Evolutionary conservation across 2,797 vertebrate species (phyloP), one percentile per base, ranked within the genome.

Genomic region (Poecilia gillii): DNA sequence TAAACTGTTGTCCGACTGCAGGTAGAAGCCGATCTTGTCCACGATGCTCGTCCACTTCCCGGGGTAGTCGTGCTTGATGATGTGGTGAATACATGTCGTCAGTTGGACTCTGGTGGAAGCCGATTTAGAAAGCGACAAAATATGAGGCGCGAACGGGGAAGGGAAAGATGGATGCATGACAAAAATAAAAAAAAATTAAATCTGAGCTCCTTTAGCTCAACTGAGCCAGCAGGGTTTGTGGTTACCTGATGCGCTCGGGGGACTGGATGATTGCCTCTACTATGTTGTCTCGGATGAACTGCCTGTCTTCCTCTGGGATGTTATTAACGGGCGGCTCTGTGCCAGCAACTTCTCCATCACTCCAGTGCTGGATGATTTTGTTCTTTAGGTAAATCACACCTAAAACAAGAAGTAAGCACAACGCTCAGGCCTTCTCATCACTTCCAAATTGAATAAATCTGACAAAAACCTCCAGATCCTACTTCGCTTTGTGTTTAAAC

Each of bases 301-400:
- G 97, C 73, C 98, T 96, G 80, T 99, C 99, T 92, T 97, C 98
- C 51, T 99, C 98, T 0, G 98, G 99, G 94, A 99, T 99, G 91
- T 97, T 98, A 81, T 97, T 98, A 88, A 96, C 94, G 45, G 97
- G 95, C 1, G 96, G 94, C 92, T 99, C 97, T 76, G 97, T 96
- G 71, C 91, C 93, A 80, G 96, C 92, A 85, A 80, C 90, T 68
- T 99, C 99, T 57, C 97, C 97, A 93, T 98, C 97, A 33, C 96
- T 97, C 98, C 99, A 99, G 92, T 98, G 98, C 88, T 99, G 99
- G 75, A 98, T 99, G 94, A 99, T 97, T 97, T 99, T 99, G 94
- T 99, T 99, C 95, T 99, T 99, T 92, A 99, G 96, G 96, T 99
- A 99, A 94, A 99, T 99, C 94, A 99, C 98, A 92, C 98, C 99